phyloP scores from a whole-genome alignment of 2,113 vertebrate species.

The Uropsilus gracilis region DNA sequence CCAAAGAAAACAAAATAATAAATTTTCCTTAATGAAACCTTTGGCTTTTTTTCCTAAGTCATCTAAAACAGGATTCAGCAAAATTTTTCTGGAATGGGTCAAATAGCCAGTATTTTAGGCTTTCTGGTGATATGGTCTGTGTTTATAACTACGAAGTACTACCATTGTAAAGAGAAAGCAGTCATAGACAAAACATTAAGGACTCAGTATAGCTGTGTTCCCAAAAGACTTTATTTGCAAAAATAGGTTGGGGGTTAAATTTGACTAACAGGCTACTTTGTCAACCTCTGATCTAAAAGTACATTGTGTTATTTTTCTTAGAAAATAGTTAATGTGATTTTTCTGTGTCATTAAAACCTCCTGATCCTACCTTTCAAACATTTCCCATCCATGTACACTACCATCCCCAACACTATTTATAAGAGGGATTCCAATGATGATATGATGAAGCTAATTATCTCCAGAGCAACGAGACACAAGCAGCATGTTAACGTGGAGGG shows the following conservation, averaged over 20 bases:
- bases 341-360: background rate
- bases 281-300: background rate
- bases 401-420: background rate
- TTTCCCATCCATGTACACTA: background rate
- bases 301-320: constrained; percentile 38
- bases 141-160: background rate
- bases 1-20: background rate
- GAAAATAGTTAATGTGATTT: constrained; percentile 56
- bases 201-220: background rate
- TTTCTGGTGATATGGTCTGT: background rate
- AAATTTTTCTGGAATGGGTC: background rate
- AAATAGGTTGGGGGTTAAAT: constrained; percentile 19
- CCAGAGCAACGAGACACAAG: constrained; percentile 10
- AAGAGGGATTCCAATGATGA: background rate
- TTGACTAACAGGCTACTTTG: background rate
- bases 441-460: background rate
- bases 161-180: background rate
- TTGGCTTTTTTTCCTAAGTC: constrained; percentile 33
- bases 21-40: background rate
- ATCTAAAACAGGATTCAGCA: background rate
- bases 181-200: background rate
- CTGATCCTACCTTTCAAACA: background rate
- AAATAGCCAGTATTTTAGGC: background rate
- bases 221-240: constrained; percentile 61
- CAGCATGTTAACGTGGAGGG: background rate